Conservation (phyloP, 1,140 invertebrate genomes). For the Anastrepha obliqua region DNA sequence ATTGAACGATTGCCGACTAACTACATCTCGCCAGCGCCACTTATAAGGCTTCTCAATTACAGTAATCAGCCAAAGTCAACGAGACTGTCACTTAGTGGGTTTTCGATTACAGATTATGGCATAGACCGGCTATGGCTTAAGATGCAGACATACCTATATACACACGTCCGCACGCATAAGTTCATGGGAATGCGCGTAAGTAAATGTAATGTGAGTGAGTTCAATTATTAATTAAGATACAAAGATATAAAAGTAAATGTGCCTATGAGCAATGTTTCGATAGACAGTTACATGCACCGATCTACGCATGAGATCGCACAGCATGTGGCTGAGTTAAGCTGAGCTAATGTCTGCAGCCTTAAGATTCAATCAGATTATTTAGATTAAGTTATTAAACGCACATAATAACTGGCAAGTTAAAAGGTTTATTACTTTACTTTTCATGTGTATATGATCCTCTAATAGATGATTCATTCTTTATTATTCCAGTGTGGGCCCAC, state of each 20-base stretch:
- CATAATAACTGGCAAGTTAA: not conserved
- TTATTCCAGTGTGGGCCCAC: not conserved
- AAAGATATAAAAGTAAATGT: constrained; percentile 24
- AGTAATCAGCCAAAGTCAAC: constrained; percentile 62
- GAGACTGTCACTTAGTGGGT: constrained; percentile 45
- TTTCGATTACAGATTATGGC: constrained; percentile 27
- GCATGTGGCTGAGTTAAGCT: not conserved
- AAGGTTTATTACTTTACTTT: not conserved
- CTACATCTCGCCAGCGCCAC: constrained; percentile 53
- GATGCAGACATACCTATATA: not conserved
- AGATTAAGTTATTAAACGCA: constrained; percentile 45
- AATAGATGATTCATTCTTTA: constrained; percentile 7
- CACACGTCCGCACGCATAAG: not conserved
- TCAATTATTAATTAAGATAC: constrained; percentile 48
- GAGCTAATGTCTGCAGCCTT: too few relatives aligned
- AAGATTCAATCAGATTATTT: not conserved
- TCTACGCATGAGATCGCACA: constrained; percentile 12
- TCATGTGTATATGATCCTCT: not conserved
- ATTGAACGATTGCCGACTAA: not conserved
- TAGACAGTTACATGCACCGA: constrained; percentile 18
- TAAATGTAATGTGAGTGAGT: not conserved
- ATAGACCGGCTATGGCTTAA: not conserved
- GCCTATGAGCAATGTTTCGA: not conserved
- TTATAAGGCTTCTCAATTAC: constrained; percentile 72
- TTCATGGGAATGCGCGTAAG: not conserved